Conservation (phyloP, 2,888 invertebrate species). For the Schrankia costaestrigalis region DNA sequence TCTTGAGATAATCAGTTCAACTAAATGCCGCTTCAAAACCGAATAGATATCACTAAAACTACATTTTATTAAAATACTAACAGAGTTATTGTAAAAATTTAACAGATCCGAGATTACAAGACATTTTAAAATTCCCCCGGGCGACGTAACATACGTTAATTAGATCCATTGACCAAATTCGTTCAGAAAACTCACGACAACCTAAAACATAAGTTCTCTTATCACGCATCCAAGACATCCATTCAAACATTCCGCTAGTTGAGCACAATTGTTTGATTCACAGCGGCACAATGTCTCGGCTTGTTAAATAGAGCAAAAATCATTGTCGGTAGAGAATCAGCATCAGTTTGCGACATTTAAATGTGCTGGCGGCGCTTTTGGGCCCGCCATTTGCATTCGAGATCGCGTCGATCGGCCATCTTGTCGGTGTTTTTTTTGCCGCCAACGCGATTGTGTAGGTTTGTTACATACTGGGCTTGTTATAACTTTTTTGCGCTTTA, state of each 20-base stretch:
- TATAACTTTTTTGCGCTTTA: no score
- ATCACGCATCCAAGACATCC: constrained; percentile 31
- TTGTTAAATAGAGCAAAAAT: constrained; percentile 72
- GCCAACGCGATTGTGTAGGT: constrained; percentile 34
- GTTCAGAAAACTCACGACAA: constrained; percentile 17
- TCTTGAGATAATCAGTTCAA: no score
- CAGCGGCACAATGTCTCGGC: constrained; percentile 39
- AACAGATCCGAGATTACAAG: neutral
- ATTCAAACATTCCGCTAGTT: constrained; percentile 35
- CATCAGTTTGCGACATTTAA: constrained; percentile 70
- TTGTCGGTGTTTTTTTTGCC: constrained; percentile 57
- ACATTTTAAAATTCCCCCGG: neutral
- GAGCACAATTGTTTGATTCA: constrained; percentile 43
- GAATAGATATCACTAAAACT: no score
- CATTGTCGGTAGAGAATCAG: constrained; percentile 43
- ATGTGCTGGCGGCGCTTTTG: constrained; percentile 73
- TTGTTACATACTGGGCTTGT: constrained; percentile 26
- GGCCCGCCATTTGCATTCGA: constrained; percentile 70
- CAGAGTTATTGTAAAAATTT: neutral
- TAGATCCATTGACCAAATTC: constrained; percentile 27
- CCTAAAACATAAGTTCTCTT: constrained; percentile 27
- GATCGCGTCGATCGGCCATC: constrained; percentile 70
- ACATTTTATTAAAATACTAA: no score
- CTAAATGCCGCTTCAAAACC: no score
- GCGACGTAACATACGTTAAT: constrained; percentile 21